These are phyloP conservation scores for Eupeodes luniger DNA, from an alignment of 2,888 invertebrate genomes.

Conservation along the genomic window DNA sequence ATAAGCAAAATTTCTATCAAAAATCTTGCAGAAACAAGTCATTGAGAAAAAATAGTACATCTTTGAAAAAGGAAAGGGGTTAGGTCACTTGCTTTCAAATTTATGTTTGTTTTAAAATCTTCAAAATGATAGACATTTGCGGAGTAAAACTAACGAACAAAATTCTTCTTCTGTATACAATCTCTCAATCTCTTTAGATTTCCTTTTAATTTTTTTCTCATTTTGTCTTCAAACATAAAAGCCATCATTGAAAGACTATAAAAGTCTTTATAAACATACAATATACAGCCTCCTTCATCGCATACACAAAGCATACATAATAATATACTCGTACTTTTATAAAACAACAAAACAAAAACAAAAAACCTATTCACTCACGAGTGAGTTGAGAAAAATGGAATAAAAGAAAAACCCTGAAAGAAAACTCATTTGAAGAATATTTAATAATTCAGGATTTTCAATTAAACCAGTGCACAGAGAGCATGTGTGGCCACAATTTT, in stretches of 20 bases:
- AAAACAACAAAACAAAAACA: neutral
- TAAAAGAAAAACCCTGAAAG: constrained; percentile 49
- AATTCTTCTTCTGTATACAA: neutral
- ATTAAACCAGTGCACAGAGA: constrained; percentile 37
- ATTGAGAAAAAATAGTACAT: neutral
- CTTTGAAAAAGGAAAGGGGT: neutral
- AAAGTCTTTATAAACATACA: constrained; percentile 21
- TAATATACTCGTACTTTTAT: constrained; percentile 40
- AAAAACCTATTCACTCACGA: constrained; percentile 48
- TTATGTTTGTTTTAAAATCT: neutral
- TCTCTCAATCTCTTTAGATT: constrained; percentile 47
- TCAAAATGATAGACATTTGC: neutral
- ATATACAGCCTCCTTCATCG: neutral
- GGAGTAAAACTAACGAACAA: neutral
- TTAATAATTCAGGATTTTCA: constrained; percentile 63
- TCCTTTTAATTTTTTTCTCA: constrained; percentile 6
- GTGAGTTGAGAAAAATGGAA: constrained; percentile 9
- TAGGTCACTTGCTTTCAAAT: constrained; percentile 2
- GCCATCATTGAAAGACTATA: constrained; percentile 39
- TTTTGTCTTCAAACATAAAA: constrained; percentile 41
- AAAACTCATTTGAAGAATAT: constrained; percentile 66
- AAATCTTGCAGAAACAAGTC: neutral
- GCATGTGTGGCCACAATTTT: constrained; percentile 42
- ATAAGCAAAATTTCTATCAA: too few species aligned
- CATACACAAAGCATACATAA: neutral